These are phyloP conservation scores for Apeira syringaria DNA, from an alignment of 2,888 invertebrate genomes.

Conservation along the genomic window DNA sequence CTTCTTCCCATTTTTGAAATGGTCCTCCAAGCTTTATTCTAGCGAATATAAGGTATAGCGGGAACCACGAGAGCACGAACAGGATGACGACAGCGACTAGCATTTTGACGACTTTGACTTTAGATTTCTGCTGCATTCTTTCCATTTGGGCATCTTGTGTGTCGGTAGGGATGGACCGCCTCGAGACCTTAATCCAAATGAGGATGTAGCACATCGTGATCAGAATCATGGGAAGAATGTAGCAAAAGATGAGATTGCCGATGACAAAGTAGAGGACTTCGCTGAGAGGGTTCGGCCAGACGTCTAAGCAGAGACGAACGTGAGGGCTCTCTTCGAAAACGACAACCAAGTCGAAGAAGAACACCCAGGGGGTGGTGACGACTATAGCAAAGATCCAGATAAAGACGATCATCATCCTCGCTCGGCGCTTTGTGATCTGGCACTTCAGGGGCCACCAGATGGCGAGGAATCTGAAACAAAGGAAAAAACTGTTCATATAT, in stretches of 20 bases:
- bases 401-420: constrained; percentile 93
- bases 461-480: constrained; percentile 93
- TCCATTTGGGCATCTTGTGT: constrained; percentile 96
- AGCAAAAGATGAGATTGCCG: constrained; percentile 94
- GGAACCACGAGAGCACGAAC: constrained; percentile 97
- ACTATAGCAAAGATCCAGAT: constrained; percentile 95
- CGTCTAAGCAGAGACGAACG: constrained; percentile 90
- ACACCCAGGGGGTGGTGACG: constrained; percentile 94
- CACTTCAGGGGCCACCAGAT: constrained; percentile 97
- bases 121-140: constrained; percentile 96
- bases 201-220: constrained; percentile 96
- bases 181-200: constrained; percentile 96
- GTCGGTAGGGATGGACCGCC: constrained; percentile 94
- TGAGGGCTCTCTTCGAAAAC: constrained; percentile 90
- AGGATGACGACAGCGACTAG: constrained; percentile 95
- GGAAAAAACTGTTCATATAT: no score
- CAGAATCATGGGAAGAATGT: constrained; percentile 94
- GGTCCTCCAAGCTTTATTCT: constrained; percentile 92
- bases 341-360: constrained; percentile 93
- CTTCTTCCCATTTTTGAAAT: constrained; percentile 90
- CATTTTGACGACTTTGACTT: constrained; percentile 98
- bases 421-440: constrained; percentile 94
- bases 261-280: constrained; percentile 94
- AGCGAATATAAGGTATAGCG: constrained; percentile 94
- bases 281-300: constrained; percentile 93